Base-by-base conservation (phyloP, 2,888 invertebrate species). In the Erebia ligea region DNA sequence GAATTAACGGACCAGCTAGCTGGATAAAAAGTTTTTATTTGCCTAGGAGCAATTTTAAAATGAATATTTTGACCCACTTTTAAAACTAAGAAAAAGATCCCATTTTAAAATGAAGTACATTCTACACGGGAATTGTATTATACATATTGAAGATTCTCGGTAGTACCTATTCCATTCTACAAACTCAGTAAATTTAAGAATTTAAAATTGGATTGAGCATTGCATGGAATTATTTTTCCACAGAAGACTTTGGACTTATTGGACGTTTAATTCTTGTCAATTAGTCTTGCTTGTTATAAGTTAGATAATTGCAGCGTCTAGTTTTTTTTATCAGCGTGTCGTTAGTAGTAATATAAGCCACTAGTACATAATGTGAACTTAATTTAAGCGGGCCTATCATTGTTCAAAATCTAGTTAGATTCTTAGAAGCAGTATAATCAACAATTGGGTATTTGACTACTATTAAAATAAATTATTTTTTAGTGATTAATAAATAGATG, bases 51-150 rank as follows among this genome's bases (percentile, higher is more conserved):
- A 21, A 19, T 65, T 65, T 65, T 65, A 9, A 69, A 45, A 64
- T 58, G 50, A 64, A 65, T 58, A 58, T 58, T 45, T 25, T 62
- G 69, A 69, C 69, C 69, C 63, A 65, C 50, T 69, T 69, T 64
- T 58, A 21, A 58, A 58, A 64, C 52, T 69, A 15, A 57, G 64
- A 50, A 69, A 57, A 34, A 64, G 13, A 54, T 54, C 21, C 54
- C 40, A 21, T 52, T 64, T 64, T 54, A 54, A 50, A 34, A 64
- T 64, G 17, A 34, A 21, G 21, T 8, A 62, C 62, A 48, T 62
- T 21, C 15, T 21, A 21, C 62, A 48, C 8, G 62, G 15, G 48
- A 48, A 6, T 48, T 62, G 62, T 48, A 10, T 21, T 19, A 50
- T 11, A 25, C 56, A 25, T 25, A 34, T 34, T 34, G 56, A 13